These are phyloP conservation scores for Labrus mixtus DNA, from an alignment of 2,113 vertebrate genomes.

Conservation along the genomic window DNA sequence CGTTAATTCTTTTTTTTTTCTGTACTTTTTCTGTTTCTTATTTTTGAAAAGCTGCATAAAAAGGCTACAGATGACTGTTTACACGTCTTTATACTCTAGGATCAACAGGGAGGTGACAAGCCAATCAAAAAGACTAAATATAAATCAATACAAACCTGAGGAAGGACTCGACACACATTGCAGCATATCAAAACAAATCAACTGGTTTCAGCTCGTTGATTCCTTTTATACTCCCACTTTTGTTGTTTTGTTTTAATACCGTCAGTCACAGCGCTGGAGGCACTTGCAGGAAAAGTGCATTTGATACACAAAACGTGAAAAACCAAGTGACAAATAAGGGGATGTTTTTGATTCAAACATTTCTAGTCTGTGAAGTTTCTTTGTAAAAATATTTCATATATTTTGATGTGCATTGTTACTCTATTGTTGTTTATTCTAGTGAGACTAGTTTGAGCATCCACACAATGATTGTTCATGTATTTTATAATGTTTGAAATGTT, in stretches of 20 bases:
- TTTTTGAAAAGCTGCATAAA: slow-evolving; percentile 75
- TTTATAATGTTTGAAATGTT: slow-evolving; percentile 79
- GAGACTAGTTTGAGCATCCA: slow-evolving; percentile 84
- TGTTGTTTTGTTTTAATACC: slow-evolving; percentile 67
- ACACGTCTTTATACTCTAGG: slow-evolving; percentile 83
- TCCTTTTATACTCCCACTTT: slow-evolving; percentile 75
- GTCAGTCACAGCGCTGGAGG: slow-evolving; percentile 85
- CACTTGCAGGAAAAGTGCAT: slow-evolving; percentile 95
- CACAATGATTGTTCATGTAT: slow-evolving; percentile 80
- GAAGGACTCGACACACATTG: slow-evolving; percentile 81
- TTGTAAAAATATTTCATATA: slow-evolving; percentile 86
- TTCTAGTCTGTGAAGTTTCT: slow-evolving; percentile 85
- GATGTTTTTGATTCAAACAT: slow-evolving; percentile 61
- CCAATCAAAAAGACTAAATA: slow-evolving; percentile 81
- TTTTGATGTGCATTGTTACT: slow-evolving; percentile 85
- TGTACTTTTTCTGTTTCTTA: slow-evolving; percentile 82
- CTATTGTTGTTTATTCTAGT: slow-evolving; percentile 88
- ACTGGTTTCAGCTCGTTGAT: slow-evolving; percentile 89
- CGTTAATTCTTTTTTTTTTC: slow-evolving; percentile 78
- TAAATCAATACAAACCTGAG: slow-evolving; percentile 71
- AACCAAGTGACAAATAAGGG: slow-evolving; percentile 44
- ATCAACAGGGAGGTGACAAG: slow-evolving; percentile 87
- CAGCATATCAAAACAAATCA: slow-evolving; percentile 85
- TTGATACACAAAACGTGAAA: slow-evolving; percentile 74
- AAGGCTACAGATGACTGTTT: slow-evolving; percentile 88